phyloP scores from a whole-genome alignment of 2,113 vertebrate genomes.

The Cariama cristata region DNA sequence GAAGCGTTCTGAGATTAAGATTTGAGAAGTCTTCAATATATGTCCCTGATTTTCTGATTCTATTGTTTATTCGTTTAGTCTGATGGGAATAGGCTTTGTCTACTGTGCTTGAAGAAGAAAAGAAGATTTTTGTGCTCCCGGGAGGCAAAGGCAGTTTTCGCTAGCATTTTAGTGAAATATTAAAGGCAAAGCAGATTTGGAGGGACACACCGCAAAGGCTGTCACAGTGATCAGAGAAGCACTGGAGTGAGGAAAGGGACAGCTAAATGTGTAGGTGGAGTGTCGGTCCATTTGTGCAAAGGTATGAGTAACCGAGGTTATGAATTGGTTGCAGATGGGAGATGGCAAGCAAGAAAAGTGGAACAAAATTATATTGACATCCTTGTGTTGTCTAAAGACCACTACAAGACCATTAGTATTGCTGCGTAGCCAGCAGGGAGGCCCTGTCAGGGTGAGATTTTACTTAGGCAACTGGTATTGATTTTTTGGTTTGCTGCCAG shows the following conservation, averaged over 20 bases:
- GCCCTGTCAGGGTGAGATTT: constrained; percentile 73
- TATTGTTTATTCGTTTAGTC: constrained; percentile 71
- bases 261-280: constrained; percentile 63
- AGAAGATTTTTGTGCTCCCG: constrained; percentile 65
- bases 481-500: constrained; percentile 69
- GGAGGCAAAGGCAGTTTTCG: constrained; percentile 69
- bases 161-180: constrained; percentile 86
- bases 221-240: constrained; percentile 80
- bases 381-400: constrained; percentile 69
- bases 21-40: constrained; percentile 57
- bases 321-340: constrained; percentile 80
- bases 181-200: constrained; percentile 83
- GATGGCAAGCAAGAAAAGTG: constrained; percentile 78
- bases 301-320: constrained; percentile 80
- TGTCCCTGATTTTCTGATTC: constrained; percentile 61
- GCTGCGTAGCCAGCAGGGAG: constrained; percentile 62
- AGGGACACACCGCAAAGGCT: constrained; percentile 78
- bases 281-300: constrained; percentile 66
- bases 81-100: constrained; percentile 73
- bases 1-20: constrained; percentile 38
- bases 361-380: constrained; percentile 85
- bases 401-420: constrained; percentile 74
- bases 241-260: constrained; percentile 71
- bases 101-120: constrained; percentile 52
- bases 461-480: constrained; percentile 76